phyloP scores from a whole-genome alignment of 2,797 vertebrate species.

The Urophycis tenuis region DNA sequence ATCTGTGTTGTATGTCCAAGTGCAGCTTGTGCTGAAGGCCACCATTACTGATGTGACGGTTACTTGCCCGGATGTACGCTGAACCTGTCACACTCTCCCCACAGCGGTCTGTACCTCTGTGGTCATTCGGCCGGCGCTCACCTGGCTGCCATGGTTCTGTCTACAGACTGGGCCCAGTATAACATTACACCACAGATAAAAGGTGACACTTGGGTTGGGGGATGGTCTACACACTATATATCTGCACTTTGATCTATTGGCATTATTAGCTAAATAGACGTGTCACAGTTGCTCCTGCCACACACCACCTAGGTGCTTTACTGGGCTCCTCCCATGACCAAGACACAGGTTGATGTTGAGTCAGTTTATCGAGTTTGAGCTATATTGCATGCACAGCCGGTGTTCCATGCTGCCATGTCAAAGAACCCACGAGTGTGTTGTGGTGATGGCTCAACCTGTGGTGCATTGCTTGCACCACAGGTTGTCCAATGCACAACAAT shows the following conservation, averaged over 20 bases:
- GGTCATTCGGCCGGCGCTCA: slow-evolving; percentile 95
- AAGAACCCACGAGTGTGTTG: too few species aligned
- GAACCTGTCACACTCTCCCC: not conserved
- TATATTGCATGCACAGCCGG: too few species aligned
- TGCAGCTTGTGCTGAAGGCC: not conserved
- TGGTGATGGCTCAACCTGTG: too few species aligned
- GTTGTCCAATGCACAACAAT: too few species aligned
- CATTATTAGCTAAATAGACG: not conserved
- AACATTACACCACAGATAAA: slow-evolving; percentile 74
- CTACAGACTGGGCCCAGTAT: slow-evolving; percentile 79
- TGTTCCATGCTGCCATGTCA: too few species aligned
- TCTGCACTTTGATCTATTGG: not conserved
- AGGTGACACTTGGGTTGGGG: slow-evolving; percentile 64
- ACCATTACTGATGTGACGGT: not conserved
- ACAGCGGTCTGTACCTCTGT: slow-evolving; percentile 85
- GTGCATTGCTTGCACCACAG: too few species aligned
- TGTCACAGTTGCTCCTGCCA: too few species aligned
- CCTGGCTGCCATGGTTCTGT: slow-evolving; percentile 84
- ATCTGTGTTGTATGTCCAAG: too few species aligned
- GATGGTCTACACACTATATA: not conserved
- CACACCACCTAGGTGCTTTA: too few species aligned
- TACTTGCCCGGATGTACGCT: not conserved
- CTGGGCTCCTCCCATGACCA: too few species aligned
- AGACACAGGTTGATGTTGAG: too few species aligned
- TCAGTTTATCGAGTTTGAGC: too few species aligned